These are phyloP conservation scores for Rhopalosiphum nymphaeae DNA, from an alignment of 2,888 invertebrate species.

Conservation along the genomic window DNA sequence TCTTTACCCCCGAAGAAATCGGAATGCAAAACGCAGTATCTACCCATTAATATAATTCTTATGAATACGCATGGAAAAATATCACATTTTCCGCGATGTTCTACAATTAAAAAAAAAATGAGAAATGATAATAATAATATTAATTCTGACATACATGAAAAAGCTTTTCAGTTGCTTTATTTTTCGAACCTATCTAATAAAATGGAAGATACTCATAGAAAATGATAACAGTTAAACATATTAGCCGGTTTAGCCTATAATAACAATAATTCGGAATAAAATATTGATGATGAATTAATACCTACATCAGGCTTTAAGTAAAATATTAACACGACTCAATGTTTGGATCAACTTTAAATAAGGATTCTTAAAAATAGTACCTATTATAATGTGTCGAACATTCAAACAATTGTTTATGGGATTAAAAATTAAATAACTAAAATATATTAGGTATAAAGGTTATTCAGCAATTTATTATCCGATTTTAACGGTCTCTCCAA, in stretches of 20 bases:
- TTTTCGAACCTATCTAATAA: not conserved
- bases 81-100: not conserved
- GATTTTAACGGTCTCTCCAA: conserved; percentile 52
- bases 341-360: not conserved
- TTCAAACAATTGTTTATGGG: not conserved
- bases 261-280: conserved; percentile 59
- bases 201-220: conserved; percentile 5
- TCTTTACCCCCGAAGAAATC: conserved; percentile 9
- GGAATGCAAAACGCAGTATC: conserved; percentile 24
- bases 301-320: not conserved
- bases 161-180: not conserved
- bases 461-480: conserved; percentile 38
- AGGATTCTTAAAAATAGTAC: conserved; percentile 19
- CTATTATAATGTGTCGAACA: not conserved
- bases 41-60: conserved; percentile 8
- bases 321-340: not conserved
- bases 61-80: not conserved
- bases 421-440: conserved; percentile 44
- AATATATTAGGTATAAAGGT: conserved; percentile 11
- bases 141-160: not conserved
- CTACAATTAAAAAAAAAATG: not conserved
- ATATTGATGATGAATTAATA: conserved; percentile 27
- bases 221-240: not conserved
- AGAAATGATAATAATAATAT: not conserved
- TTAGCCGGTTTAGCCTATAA: conserved; percentile 23